Percentiles rank a stretch among this genome's conserved stretches.
phyloP scores from a whole-genome alignment of 1,140 invertebrate genomes.

The Grapholita molesta region DNA sequence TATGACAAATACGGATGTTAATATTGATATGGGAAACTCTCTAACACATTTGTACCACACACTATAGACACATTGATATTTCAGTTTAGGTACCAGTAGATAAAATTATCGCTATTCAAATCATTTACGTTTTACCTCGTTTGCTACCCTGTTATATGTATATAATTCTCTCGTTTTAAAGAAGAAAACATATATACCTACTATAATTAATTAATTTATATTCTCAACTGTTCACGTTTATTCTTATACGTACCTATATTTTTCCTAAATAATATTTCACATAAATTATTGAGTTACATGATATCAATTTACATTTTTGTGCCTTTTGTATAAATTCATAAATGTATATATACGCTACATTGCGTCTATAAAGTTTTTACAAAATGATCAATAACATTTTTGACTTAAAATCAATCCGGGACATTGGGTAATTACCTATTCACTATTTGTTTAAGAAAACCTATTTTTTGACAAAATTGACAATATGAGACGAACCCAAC shows the following conservation, averaged over 20 bases:
- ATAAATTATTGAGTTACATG: neutral
- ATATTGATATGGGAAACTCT: neutral
- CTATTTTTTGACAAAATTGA: neutral
- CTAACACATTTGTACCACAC: neutral
- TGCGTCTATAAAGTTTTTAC: conserved; percentile 21
- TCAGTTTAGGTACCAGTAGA: neutral
- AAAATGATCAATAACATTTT: conserved; percentile 33
- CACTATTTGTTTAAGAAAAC: neutral
- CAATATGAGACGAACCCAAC: conserved; percentile 47
- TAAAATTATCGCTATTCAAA: neutral
- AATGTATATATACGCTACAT: neutral
- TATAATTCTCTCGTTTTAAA: neutral
- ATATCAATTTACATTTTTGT: neutral
- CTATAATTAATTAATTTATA: neutral
- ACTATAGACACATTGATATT: neutral
- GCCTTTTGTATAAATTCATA: neutral
- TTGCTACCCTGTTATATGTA: conserved; percentile 11
- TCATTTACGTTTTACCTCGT: neutral
- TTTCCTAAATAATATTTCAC: neutral
- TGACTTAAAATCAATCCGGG: neutral
- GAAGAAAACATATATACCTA: neutral
- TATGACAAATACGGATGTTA: no score
- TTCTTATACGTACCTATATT: neutral
- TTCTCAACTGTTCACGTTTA: no score
- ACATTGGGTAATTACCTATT: neutral